Evolutionary conservation across 2,113 vertebrate species (phyloP), one percentile per base, ranked within the genome.

Genomic region (Brachionichthys hirsutus): DNA sequence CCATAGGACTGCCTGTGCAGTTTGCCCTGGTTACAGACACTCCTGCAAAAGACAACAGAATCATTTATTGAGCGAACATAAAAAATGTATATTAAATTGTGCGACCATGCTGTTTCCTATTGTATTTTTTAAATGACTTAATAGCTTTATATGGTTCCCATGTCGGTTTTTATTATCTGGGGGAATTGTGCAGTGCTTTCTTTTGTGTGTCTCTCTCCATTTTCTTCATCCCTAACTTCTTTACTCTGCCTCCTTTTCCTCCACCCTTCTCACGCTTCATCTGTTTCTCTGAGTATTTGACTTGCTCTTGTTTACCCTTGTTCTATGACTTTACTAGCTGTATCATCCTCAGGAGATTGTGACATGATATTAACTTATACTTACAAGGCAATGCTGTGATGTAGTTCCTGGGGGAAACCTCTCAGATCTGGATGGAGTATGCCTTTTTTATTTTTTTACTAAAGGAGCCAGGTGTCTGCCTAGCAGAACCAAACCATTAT

Each of bases 281-380:
- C 76, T 76, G 63, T 75, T 73, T 70, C 69, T 56, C 70, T 2
- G 12, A 69, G 76, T 52, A 14, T 72, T 69, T 81, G 72, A 78
- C 72, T 85, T 47, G 54, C 69, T 73, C 77, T 76, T 70, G 75
- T 85, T 77, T 74, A 73, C 60, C 22, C 43, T 70, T 42, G 55
- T 38, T 70, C 89, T 83, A 88, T 74, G 82, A 87, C 84, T 90
- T 91, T 91, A 94, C 91, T 92, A 88, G 77, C 85, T 90, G 82
- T 78, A 91, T 93, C 91, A 92, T 94, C 89, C 92, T 92, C 93
- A 80, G 90, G 89, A 94, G 92, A 93, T 92, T 90, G 86, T 93
- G 93, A 94, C 92, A 93, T 13, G 84, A 90, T 92, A 95, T 97
- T 93, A 94, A 94, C 90, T 92, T 92, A 90, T 92, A 92, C 90